Percentiles rank a stretch among this genome's conserved stretches.
Evolutionary conservation across 2,797 vertebrate genomes (phyloP).

Genomic region (Nyctalus aviator): DNA sequence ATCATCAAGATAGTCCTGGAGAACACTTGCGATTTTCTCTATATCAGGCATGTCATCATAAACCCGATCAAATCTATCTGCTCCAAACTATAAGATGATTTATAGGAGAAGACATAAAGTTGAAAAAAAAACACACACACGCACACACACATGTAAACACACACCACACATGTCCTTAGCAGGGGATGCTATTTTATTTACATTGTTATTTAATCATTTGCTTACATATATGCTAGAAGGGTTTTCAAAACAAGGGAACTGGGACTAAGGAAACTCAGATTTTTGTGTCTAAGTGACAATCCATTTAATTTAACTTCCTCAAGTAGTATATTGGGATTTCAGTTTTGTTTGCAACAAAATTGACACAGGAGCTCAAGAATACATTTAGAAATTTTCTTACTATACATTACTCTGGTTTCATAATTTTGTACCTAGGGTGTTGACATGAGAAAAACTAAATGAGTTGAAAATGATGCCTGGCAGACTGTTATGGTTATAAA

Average conservation of each 20-base stretch:
- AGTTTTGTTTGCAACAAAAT: constrained; percentile 38
- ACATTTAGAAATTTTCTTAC: background rate
- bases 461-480: background rate
- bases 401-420: background rate
- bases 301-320: constrained; percentile 28
- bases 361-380: background rate
- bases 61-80: constrained; percentile 87
- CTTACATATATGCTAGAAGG: background rate
- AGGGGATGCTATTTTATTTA: background rate
- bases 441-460: constrained; percentile 34
- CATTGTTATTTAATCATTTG: background rate
- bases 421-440: constrained; percentile 6
- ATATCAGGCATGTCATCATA: constrained; percentile 92
- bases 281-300: constrained; percentile 24
- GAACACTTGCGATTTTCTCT: constrained; percentile 89
- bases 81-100: constrained; percentile 85
- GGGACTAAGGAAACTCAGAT: background rate
- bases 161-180: background rate
- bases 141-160: no score
- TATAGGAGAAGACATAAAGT: constrained; percentile 42
- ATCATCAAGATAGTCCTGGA: constrained; percentile 93
- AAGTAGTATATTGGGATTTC: background rate
- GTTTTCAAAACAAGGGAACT: background rate
- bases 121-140: background rate
- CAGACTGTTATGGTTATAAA: background rate